Evolutionary conservation across 2,888 invertebrate species (phyloP).

Genomic region (Parasteatoda lunata): DNA sequence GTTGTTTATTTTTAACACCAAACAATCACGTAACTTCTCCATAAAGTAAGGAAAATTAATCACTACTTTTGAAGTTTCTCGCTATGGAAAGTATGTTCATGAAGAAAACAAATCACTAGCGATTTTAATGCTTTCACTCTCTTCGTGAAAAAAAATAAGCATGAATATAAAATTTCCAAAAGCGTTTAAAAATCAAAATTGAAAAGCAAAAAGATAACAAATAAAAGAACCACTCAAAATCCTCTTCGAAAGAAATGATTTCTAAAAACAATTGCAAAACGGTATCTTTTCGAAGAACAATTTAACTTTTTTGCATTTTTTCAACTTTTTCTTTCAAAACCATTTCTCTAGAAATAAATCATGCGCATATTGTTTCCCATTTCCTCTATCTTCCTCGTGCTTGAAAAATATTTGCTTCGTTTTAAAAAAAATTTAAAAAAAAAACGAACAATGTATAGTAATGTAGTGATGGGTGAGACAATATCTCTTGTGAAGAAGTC

Average conservation of each 20-base stretch:
- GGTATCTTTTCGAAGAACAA: slow-evolving; percentile 19
- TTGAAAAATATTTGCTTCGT: not conserved
- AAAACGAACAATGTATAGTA: not conserved
- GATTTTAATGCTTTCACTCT: no score
- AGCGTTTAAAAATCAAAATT: no score
- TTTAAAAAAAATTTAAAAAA: not conserved
- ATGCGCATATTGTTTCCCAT: slow-evolving; percentile 14
- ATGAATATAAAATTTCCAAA: no score
- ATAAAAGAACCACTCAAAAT: no score
- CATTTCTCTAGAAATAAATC: slow-evolving; percentile 44
- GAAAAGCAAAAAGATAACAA: no score
- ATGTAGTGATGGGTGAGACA: slow-evolving; percentile 21
- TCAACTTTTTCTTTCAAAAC: slow-evolving; percentile 23
- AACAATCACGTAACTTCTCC: no score
- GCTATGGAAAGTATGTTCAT: no score
- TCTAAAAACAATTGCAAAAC: slow-evolving; percentile 28
- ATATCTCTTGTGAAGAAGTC: slow-evolving; percentile 9
- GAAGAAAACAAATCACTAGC: no score
- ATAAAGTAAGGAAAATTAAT: no score
- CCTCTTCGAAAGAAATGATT: not conserved
- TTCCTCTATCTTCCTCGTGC: not conserved
- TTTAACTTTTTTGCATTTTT: slow-evolving; percentile 15
- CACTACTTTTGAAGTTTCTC: no score
- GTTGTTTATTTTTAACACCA: no score
- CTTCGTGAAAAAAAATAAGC: no score